Percentiles rank a stretch among this genome's conserved stretches.
Evolutionary conservation across 2,113 vertebrate genomes (phyloP).

Genomic region (Cryptomyrus ogoouensis): DNA sequence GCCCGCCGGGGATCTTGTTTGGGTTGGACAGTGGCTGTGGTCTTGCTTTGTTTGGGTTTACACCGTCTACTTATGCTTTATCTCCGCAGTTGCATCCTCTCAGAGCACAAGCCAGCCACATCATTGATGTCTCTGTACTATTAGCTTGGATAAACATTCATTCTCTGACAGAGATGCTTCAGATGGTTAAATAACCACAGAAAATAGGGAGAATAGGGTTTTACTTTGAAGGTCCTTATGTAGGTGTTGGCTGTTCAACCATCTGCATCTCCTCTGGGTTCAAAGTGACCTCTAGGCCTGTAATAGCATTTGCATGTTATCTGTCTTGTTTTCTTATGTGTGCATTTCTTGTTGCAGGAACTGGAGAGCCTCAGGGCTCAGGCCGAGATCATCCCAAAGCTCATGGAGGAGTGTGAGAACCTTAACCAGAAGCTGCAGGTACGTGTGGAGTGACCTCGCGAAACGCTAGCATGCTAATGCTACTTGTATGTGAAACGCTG

Average conservation of each 20-base stretch:
- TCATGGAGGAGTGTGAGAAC: constrained; percentile 86
- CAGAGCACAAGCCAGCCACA: neutral
- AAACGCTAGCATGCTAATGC: neutral
- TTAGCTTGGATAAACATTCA: neutral
- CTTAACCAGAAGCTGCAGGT: constrained; percentile 86
- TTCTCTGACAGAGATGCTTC: neutral
- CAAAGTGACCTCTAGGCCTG: neutral
- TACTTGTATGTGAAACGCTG: neutral
- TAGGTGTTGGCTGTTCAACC: neutral
- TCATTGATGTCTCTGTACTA: neutral
- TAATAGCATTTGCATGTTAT: neutral
- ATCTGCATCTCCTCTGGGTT: neutral
- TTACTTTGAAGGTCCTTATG: neutral
- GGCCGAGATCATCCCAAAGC: constrained; percentile 88
- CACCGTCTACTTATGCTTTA: neutral
- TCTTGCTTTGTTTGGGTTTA: neutral
- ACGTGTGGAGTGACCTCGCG: constrained; percentile 4
- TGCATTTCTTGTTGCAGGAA: constrained; percentile 61
- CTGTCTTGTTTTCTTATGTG: neutral
- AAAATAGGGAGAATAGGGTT: neutral
- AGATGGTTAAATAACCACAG: neutral
- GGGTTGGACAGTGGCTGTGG: neutral
- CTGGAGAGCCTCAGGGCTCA: constrained; percentile 88
- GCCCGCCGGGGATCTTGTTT: neutral
- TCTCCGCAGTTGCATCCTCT: neutral